Base-by-base conservation (phyloP, 2,888 invertebrate genomes). In the Drosophila buzzatii region DNA sequence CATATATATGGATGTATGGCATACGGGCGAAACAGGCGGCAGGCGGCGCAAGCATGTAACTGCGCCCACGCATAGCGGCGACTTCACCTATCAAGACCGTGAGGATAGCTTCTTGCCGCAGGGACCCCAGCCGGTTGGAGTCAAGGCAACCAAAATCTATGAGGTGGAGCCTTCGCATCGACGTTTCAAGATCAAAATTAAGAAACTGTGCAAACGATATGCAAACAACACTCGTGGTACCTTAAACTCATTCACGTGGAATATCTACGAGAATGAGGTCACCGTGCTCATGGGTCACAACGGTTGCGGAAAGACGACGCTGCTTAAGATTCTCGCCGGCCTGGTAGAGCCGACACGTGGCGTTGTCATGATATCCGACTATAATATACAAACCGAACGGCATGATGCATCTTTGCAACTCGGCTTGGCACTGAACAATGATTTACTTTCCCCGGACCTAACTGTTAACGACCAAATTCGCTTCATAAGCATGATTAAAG, bases 311-410 rank as follows among this genome's bases (percentile, higher is more conserved):
- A 98, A 98, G 94, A 97, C 97, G 2, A 98, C 98, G 0, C 96
- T 98, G 8, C 97, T 98, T 94, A 97, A 97, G 0, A 97, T 98
- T 95, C 93, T 98, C 41, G 97, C 97, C 62, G 98, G 96, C n/a
- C 95, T 96, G 90, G 92, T 95, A 68, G 94, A 95, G 35, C 95
- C 95, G 3, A 95, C 95, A 0, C 93, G 94, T 39, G 97, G 97
- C 0, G 95, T 95, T 3, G 96, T 96, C 0, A 91, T 93, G 55
- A 93, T 97, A n/a, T 95, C 95, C 56, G 96, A 96, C 12, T 95
- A 94, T 87, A 95, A 96, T 90, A 95, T 96, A 69, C 89, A 94
- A 33, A 94, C 92, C 0, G 94, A 96, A 76, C 94, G 95, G 60
- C 91, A 92, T 12, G 92, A 93, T 18, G 96, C 96, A 0, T 94